These are phyloP conservation scores for Agrypnia vestita DNA, from an alignment of 1,140 invertebrate species.

Conservation along the genomic window DNA sequence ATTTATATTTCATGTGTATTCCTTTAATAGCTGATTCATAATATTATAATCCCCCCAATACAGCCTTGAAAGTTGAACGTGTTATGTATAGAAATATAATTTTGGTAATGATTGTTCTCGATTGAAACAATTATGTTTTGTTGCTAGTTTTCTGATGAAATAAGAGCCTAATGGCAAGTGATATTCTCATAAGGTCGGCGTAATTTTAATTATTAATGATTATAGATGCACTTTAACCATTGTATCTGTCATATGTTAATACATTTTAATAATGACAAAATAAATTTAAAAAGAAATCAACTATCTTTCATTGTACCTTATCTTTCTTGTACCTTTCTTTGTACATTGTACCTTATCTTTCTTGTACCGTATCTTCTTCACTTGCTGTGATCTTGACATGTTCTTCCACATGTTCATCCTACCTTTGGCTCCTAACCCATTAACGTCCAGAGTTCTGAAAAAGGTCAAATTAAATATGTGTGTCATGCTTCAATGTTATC, in stretches of 20 bases:
- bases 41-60: too few species aligned
- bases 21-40: too few species aligned
- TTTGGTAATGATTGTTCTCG: conserved; percentile 8
- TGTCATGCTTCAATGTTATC: too few species aligned
- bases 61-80: neutral
- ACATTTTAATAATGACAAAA: conserved; percentile 33
- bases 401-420: too few species aligned
- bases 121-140: neutral
- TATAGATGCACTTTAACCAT: conserved; percentile 32
- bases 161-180: conserved; percentile 36
- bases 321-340: too few species aligned
- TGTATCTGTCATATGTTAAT: conserved; percentile 34
- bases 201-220: conserved; percentile 24
- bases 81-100: conserved; percentile 9
- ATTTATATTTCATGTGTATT: neutral
- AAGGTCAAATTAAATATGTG: too few species aligned
- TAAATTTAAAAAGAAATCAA: conserved; percentile 20
- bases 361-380: too few species aligned
- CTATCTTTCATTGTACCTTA: neutral
- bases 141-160: conserved; percentile 22
- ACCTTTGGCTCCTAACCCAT: too few species aligned
- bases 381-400: too few species aligned
- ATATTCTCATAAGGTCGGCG: conserved; percentile 33
- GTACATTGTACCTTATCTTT: too few species aligned
- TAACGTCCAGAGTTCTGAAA: too few species aligned